These are phyloP conservation scores for Atopsyche davidsoni DNA, from an alignment of 1,140 invertebrate species.

Conservation along the genomic window DNA sequence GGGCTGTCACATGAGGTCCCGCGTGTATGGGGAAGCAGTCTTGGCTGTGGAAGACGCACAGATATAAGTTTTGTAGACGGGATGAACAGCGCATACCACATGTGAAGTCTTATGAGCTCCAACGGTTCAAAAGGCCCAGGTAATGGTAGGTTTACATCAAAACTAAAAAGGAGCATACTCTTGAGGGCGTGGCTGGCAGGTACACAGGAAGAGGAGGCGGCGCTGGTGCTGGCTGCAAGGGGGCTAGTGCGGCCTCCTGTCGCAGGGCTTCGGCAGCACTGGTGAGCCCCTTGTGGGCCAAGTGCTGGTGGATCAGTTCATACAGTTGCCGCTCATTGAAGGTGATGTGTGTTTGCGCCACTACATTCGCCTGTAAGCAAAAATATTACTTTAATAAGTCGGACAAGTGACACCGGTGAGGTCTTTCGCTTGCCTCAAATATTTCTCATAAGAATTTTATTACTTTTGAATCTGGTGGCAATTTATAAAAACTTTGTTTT, in stretches of 20 bases:
- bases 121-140: neutral
- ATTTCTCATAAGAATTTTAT: too few species aligned
- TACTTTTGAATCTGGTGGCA: too few species aligned
- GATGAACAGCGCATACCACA: too few species aligned
- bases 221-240: constrained; percentile 36
- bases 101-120: too few species aligned
- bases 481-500: too few species aligned
- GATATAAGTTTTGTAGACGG: too few species aligned
- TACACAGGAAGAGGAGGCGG: constrained; percentile 47
- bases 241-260: constrained; percentile 66
- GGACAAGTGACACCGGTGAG: too few species aligned
- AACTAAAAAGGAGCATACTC: constrained; percentile 29
- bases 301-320: constrained; percentile 86
- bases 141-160: neutral
- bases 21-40: constrained; percentile 2
- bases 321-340: constrained; percentile 90
- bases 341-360: constrained; percentile 90
- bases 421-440: too few species aligned
- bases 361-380: constrained; percentile 74
- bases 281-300: constrained; percentile 67
- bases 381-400: too few species aligned
- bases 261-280: constrained; percentile 68
- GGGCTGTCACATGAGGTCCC: neutral
- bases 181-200: constrained; percentile 52
- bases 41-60: neutral